These are phyloP conservation scores for Porites rus DNA, from an alignment of 92 coral and sea anemone species.

Conservation along the genomic window DNA sequence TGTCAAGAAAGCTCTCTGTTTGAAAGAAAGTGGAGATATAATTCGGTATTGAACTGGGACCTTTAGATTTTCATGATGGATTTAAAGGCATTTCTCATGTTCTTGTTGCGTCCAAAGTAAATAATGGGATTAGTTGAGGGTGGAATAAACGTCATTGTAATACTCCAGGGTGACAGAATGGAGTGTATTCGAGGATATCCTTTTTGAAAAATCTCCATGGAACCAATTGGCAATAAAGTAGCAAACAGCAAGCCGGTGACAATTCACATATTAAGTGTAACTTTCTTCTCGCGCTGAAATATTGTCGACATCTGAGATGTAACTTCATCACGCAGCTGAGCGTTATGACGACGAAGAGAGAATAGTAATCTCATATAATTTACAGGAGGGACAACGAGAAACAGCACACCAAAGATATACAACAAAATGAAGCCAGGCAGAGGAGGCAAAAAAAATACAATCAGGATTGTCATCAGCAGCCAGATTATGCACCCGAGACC, in stretches of 20 bases:
- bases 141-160: background rate
- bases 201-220: background rate
- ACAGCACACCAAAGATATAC: background rate
- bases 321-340: background rate
- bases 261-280: background rate
- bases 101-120: background rate
- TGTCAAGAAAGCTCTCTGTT: too few species aligned
- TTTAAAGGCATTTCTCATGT: slow-evolving; percentile 1
- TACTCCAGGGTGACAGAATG: background rate
- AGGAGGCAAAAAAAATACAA: background rate
- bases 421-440: background rate
- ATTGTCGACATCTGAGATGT: background rate
- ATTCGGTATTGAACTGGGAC: too few species aligned
- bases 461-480: background rate
- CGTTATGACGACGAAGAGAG: slow-evolving; percentile 19
- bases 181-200: slow-evolving; percentile 4
- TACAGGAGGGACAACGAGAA: background rate
- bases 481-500: background rate
- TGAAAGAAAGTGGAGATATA: too few species aligned
- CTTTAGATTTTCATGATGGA: background rate
- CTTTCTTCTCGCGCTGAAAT: slow-evolving; percentile 24
- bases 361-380: slow-evolving; percentile 8
- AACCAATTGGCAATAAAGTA: background rate
- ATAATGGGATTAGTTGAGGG: slow-evolving; percentile 8
- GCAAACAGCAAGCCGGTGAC: background rate